A percentile compares a stretch with the other conserved stretches of the same genome.
Evolutionary conservation across 2,888 invertebrate species (phyloP).

Genomic region (Pedicia rivosa): DNA sequence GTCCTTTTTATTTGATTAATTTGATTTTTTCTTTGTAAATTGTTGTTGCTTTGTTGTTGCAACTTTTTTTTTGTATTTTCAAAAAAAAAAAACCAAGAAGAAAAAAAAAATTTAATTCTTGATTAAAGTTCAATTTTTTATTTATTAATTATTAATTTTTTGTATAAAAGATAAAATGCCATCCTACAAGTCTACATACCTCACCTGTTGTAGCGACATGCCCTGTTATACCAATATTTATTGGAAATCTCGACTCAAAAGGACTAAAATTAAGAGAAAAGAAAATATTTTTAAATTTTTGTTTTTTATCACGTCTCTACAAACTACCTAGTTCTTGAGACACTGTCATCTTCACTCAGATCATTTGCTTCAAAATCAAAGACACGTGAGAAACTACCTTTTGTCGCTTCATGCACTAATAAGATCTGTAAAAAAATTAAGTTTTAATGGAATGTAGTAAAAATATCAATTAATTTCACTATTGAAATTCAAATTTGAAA

Average conservation of each 20-base stretch:
- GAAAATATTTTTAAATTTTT: not conserved
- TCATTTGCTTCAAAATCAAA: conserved; percentile 89
- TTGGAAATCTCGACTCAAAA: conserved; percentile 84
- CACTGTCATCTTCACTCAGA: conserved; percentile 63
- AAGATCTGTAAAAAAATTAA: conserved; percentile 43
- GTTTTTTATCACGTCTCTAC: conserved; percentile 9
- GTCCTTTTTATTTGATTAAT: too few relatives aligned
- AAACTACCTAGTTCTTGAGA: conserved; percentile 53
- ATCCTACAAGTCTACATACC: conserved; percentile 52
- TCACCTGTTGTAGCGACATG: conserved; percentile 91
- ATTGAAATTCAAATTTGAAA: too few relatives aligned
- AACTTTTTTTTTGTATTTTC: too few relatives aligned
- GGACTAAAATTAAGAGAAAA: conserved; percentile 39
- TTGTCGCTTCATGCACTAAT: conserved; percentile 77
- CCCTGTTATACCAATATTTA: conserved; percentile 89
- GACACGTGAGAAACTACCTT: conserved; percentile 84
- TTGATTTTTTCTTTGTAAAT: too few relatives aligned
- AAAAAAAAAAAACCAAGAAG: too few relatives aligned
- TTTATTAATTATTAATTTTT: not conserved
- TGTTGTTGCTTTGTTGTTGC: too few relatives aligned
- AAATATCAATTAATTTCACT: too few relatives aligned
- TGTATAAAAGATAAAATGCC: conserved; percentile 1
- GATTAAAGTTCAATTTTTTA: conserved; percentile 3
- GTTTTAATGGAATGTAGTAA: too few relatives aligned
- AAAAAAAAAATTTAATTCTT: conserved; percentile 3